Conservation (phyloP, 1,140 invertebrate species). For the Rhizoglyphus robini region DNA sequence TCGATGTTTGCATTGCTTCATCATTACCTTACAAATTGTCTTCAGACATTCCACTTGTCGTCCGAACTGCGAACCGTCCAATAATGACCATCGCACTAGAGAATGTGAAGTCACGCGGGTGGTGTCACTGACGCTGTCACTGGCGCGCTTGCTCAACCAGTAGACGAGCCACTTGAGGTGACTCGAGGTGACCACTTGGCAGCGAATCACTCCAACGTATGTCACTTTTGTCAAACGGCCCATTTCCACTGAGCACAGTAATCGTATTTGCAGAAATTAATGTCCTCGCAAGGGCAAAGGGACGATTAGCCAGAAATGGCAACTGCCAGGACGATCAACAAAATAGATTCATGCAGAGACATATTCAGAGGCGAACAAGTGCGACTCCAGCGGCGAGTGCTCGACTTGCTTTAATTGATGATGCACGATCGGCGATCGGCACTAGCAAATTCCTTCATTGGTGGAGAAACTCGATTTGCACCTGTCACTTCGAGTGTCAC, state of each 20-base stretch:
- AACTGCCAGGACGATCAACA: not conserved
- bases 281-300: not conserved
- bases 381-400: not conserved
- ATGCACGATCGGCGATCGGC: not conserved
- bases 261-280: constrained; percentile 12
- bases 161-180: too few species aligned
- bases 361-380: not conserved
- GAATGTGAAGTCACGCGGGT: not conserved
- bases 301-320: constrained; percentile 1
- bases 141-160: too few species aligned
- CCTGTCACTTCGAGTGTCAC: constrained; percentile 8
- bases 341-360: constrained; percentile 2
- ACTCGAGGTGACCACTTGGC: too few species aligned
- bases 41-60: not conserved
- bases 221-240: not conserved
- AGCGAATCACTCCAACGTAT: not conserved
- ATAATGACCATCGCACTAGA: not conserved
- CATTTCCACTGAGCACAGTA: not conserved
- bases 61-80: not conserved
- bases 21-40: not conserved
- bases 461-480: not conserved
- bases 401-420: constrained; percentile 8
- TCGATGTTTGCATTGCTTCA: not conserved
- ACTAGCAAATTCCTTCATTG: not conserved
- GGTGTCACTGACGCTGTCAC: not conserved